A percentile compares a stretch with the other conserved stretches of the same genome.
These are phyloP conservation scores for Ptiloglossa arizonensis DNA, from an alignment of 1,140 invertebrate genomes.

Conservation along the genomic window DNA sequence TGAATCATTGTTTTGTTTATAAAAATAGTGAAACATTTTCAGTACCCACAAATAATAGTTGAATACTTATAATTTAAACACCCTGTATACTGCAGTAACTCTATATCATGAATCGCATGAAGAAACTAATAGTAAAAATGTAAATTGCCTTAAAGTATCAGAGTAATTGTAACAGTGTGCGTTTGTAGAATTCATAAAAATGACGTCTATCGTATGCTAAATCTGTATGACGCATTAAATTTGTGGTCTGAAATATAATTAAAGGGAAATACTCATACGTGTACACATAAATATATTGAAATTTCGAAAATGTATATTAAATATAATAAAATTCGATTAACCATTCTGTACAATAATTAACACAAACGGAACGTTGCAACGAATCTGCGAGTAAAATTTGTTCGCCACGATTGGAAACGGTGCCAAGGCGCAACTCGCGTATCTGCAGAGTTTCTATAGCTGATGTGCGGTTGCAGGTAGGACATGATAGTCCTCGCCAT, in stretches of 20 bases:
- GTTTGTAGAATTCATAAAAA: neutral
- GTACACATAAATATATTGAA: neutral
- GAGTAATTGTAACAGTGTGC: neutral
- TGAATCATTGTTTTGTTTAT: no score
- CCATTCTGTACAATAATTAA: neutral
- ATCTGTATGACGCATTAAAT: neutral
- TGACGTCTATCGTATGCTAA: neutral
- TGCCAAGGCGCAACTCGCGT: slow-evolving; percentile 33
- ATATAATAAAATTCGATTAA: slow-evolving; percentile 4
- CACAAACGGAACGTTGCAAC: neutral
- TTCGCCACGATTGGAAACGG: slow-evolving; percentile 14
- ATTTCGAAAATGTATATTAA: neutral
- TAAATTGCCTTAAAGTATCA: neutral
- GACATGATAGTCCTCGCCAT: slow-evolving; percentile 52
- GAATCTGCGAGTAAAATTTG: slow-evolving; percentile 9
- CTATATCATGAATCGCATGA: slow-evolving; percentile 1
- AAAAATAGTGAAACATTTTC: no score
- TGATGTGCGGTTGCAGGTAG: slow-evolving; percentile 32
- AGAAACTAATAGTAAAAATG: neutral
- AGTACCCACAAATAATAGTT: neutral
- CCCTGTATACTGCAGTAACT: slow-evolving; percentile 5
- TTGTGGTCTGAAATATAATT: neutral
- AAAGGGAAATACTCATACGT: neutral
- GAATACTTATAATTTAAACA: neutral
- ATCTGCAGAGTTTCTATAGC: slow-evolving; percentile 54